Conservation (phyloP, 2,888 invertebrate species). For the Caenorhabditis virilis region DNA sequence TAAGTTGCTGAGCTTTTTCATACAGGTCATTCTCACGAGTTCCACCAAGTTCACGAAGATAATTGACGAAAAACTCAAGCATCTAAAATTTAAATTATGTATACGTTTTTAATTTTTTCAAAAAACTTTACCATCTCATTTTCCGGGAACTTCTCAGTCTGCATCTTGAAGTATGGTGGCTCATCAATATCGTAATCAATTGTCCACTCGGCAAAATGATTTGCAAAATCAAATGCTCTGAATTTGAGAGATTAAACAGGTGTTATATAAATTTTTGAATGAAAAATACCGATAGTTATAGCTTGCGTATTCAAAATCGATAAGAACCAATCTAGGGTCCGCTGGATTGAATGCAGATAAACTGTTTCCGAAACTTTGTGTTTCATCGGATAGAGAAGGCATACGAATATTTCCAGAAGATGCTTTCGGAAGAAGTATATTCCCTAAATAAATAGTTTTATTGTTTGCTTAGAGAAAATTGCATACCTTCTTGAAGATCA, state of each 20-base stretch:
- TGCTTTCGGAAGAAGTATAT: slow-evolving; percentile 69
- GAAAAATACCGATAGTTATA: slow-evolving; percentile 78
- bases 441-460: slow-evolving; percentile 57
- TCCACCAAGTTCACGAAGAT: slow-evolving; percentile 48
- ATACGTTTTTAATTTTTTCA: too few relatives aligned
- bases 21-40: slow-evolving; percentile 41
- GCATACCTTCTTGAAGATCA: slow-evolving; percentile 69
- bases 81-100: slow-evolving; percentile 38
- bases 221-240: slow-evolving; percentile 88
- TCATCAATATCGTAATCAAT: slow-evolving; percentile 83
- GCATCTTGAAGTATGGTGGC: slow-evolving; percentile 80
- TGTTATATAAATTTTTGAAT: not conserved
- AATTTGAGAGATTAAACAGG: too few relatives aligned
- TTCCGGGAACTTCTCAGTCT: slow-evolving; percentile 40
- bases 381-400: slow-evolving; percentile 60
- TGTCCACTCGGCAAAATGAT: slow-evolving; percentile 88
- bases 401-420: slow-evolving; percentile 66
- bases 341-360: slow-evolving; percentile 67
- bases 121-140: slow-evolving; percentile 42
- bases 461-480: not conserved
- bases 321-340: slow-evolving; percentile 76
- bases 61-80: slow-evolving; percentile 56
- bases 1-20: slow-evolving; percentile 40
- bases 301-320: slow-evolving; percentile 93
- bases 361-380: slow-evolving; percentile 41